phyloP scores from a whole-genome alignment of 2,888 invertebrate genomes.

The Caenorhabditis angaria region DNA sequence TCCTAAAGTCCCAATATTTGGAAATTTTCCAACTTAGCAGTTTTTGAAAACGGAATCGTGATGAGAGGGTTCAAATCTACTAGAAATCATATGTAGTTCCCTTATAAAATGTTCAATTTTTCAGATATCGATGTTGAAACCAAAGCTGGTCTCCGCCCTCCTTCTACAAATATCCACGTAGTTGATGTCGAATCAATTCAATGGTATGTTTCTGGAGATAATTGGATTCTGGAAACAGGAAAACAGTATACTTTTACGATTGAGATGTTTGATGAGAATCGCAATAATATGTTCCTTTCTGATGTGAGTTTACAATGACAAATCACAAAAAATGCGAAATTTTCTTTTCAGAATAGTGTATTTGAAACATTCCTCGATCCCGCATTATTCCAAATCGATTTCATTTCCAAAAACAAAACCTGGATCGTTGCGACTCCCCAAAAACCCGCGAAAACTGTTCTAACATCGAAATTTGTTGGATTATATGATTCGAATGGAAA shows the following conservation, averaged over 20 bases:
- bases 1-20: no score
- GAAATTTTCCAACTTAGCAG: no score
- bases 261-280: slow-evolving; percentile 55
- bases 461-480: slow-evolving; percentile 49
- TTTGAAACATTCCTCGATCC: slow-evolving; percentile 57
- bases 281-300: slow-evolving; percentile 62
- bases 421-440: slow-evolving; percentile 58
- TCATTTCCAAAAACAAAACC: slow-evolving; percentile 55
- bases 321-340: neutral
- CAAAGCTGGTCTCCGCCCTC: slow-evolving; percentile 73
- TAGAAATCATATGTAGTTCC: no score
- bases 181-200: slow-evolving; percentile 76
- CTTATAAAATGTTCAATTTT: slow-evolving; percentile 3
- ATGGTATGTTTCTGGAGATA: slow-evolving; percentile 80
- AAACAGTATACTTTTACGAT: slow-evolving; percentile 55
- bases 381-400: slow-evolving; percentile 45
- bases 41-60: no score
- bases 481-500: slow-evolving; percentile 48
- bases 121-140: slow-evolving; percentile 76
- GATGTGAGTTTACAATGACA: slow-evolving; percentile 46
- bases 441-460: slow-evolving; percentile 44
- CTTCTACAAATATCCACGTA: slow-evolving; percentile 80
- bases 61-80: no score
- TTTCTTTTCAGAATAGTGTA: slow-evolving; percentile 51
- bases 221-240: slow-evolving; percentile 81